phyloP scores from a whole-genome alignment of 1,140 invertebrate genomes.

The Eumaeus atala region DNA sequence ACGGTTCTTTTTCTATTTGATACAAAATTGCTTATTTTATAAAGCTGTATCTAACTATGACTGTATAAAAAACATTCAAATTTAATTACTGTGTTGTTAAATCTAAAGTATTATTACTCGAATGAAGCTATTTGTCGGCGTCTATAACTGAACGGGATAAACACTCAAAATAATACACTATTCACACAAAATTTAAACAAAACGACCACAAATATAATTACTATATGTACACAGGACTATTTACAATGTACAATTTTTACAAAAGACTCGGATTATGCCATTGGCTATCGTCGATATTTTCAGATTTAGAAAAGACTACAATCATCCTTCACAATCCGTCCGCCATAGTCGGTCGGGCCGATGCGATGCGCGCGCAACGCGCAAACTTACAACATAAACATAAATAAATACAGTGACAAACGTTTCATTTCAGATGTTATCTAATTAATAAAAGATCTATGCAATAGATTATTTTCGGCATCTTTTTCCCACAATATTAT shows the following conservation, averaged over 20 bases:
- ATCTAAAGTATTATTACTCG: constrained; percentile 36
- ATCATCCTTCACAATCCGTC: constrained; percentile 71
- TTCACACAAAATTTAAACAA: constrained; percentile 73
- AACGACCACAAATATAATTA: constrained; percentile 74
- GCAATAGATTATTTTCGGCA: too few species aligned
- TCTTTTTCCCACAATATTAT: too few species aligned
- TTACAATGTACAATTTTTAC: constrained; percentile 75
- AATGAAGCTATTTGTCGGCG: constrained; percentile 60
- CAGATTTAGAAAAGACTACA: constrained; percentile 72
- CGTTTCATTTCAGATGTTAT: constrained; percentile 34
- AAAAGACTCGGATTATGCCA: constrained; percentile 72
- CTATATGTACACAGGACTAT: constrained; percentile 75
- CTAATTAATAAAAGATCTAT: too few species aligned
- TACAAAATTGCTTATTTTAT: constrained; percentile 45
- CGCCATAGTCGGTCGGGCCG: constrained; percentile 72
- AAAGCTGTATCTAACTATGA: constrained; percentile 25
- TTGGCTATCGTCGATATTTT: constrained; percentile 72
- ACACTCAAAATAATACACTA: constrained; percentile 74
- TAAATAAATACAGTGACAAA: constrained; percentile 54
- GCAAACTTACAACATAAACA: constrained; percentile 70
- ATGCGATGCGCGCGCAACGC: constrained; percentile 72
- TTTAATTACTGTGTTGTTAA: constrained; percentile 7
- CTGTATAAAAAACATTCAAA: constrained; percentile 5
- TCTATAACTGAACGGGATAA: constrained; percentile 68
- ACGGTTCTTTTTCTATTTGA: constrained; percentile 49